phyloP scores from a whole-genome alignment of 2,888 invertebrate genomes.

The Steinernema scapterisci region DNA sequence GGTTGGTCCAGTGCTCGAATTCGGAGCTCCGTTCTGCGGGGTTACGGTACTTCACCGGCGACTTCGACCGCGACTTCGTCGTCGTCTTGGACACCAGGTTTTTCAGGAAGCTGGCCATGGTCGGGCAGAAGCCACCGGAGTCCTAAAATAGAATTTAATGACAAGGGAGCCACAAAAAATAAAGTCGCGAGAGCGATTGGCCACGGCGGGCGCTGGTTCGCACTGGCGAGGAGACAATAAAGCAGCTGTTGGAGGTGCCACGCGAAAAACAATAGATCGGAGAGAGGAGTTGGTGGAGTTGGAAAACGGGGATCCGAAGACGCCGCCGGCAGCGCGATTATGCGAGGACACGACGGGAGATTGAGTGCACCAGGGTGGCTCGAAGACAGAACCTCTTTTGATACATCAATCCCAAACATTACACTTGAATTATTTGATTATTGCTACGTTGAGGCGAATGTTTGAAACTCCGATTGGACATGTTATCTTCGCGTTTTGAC shows the following conservation, averaged over 20 bases:
- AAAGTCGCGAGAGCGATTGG: not conserved
- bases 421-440: slow-evolving; percentile 22
- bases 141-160: not conserved
- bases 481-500: too few species aligned
- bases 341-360: slow-evolving; percentile 24
- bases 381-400: not conserved
- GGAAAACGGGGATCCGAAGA: slow-evolving; percentile 1
- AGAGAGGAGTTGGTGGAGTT: not conserved
- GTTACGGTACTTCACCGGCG: slow-evolving; percentile 40
- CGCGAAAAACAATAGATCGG: slow-evolving; percentile 19
- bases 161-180: slow-evolving; percentile 4
- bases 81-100: slow-evolving; percentile 39
- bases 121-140: not conserved
- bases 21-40: slow-evolving; percentile 26
- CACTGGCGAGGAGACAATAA: slow-evolving; percentile 8
- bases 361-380: slow-evolving; percentile 27
- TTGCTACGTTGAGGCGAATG: not conserved
- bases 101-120: slow-evolving; percentile 42
- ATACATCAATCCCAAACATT: slow-evolving; percentile 22
- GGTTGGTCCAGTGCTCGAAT: slow-evolving; percentile 24
- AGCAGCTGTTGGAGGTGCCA: slow-evolving; percentile 20
- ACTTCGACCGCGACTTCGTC: slow-evolving; percentile 47
- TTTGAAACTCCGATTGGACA: too few species aligned
- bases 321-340: not conserved
- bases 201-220: not conserved